These are phyloP conservation scores for Cyrtonyx montezumae DNA, from an alignment of 2,113 vertebrate species.

Conservation along the genomic window DNA sequence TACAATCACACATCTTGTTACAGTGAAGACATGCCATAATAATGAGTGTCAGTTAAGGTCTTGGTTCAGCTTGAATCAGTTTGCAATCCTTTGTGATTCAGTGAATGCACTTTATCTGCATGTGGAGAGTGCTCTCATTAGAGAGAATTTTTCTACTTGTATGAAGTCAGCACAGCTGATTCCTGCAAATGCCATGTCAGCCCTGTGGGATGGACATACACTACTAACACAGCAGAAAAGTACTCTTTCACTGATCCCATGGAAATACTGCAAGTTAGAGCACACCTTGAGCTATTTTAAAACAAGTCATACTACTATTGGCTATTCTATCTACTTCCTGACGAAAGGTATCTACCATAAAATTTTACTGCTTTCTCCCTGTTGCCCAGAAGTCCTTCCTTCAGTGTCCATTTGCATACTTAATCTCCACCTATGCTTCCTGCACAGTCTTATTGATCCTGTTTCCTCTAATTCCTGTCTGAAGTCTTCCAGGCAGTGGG, in stretches of 20 bases:
- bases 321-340: not conserved
- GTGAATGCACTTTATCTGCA: conserved; percentile 36
- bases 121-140: conserved; percentile 24
- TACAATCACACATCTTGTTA: conserved; percentile 42
- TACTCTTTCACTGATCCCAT: not conserved
- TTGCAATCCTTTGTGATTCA: conserved; percentile 19
- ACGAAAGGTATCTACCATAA: not conserved
- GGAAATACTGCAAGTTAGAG: not conserved
- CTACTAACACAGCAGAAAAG: conserved; percentile 10
- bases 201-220: conserved; percentile 26
- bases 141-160: conserved; percentile 32
- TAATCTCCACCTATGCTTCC: not conserved
- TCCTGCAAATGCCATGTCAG: conserved; percentile 46
- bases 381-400: not conserved
- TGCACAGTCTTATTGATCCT: not conserved
- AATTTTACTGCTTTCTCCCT: not conserved
- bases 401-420: not conserved
- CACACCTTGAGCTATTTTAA: conserved; percentile 43
- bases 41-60: conserved; percentile 54
- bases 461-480: not conserved
- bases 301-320: conserved; percentile 1
- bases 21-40: not conserved
- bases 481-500: not conserved
- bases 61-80: conserved; percentile 57
- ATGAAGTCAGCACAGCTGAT: conserved; percentile 11